Evolutionary conservation across 92 coral and sea anemone genomes (phyloP).

Genomic region (Bergia puertoricense): DNA sequence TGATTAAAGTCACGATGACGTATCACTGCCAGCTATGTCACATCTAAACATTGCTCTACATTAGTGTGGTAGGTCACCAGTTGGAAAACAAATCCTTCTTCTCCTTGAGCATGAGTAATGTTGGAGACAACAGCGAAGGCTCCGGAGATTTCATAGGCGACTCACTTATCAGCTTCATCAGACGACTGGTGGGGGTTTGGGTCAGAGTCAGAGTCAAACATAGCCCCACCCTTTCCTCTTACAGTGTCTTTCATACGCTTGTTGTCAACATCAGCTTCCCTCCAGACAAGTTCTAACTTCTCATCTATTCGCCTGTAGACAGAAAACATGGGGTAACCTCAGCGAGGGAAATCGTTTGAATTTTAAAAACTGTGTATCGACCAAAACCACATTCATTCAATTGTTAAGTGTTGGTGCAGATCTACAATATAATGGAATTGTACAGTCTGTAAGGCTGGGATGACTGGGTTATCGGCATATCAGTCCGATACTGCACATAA

Average conservation of each 20-base stretch:
- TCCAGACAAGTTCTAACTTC: constrained; percentile 82
- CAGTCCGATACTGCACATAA: too few relatives aligned
- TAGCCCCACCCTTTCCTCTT: constrained; percentile 62
- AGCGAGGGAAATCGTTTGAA: not conserved
- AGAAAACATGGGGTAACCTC: not conserved
- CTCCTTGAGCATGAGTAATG: too few relatives aligned
- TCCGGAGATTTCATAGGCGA: not conserved
- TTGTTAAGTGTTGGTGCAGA: too few relatives aligned
- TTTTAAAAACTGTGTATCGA: not conserved
- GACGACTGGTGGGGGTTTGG: constrained; percentile 65
- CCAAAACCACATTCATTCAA: too few relatives aligned
- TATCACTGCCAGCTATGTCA: too few relatives aligned
- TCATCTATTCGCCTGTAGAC: constrained; percentile 76
- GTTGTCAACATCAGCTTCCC: constrained; percentile 78
- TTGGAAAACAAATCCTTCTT: too few relatives aligned
- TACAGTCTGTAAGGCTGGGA: too few relatives aligned
- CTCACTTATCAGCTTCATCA: constrained; percentile 58
- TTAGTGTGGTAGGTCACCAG: too few relatives aligned
- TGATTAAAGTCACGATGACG: too few relatives aligned
- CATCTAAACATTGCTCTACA: too few relatives aligned
- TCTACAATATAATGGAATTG: too few relatives aligned
- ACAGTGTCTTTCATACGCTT: constrained; percentile 72
- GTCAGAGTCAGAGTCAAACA: constrained; percentile 72
- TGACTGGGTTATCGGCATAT: too few relatives aligned
- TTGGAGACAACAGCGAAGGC: not conserved